Evolutionary conservation across 2,113 vertebrate genomes (phyloP).

Genomic region (Sylvicapra grimmia): DNA sequence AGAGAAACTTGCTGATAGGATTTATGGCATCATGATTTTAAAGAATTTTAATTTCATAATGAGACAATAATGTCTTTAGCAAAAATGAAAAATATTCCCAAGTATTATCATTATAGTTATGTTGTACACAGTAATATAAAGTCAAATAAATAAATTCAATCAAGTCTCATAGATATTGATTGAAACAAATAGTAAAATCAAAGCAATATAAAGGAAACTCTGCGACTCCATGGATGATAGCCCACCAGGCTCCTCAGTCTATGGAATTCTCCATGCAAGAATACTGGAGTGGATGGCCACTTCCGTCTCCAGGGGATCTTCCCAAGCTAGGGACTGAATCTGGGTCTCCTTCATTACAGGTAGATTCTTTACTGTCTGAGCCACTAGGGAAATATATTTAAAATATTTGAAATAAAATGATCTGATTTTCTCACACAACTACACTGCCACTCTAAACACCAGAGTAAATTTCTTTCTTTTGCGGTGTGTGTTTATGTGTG

Average conservation of each 20-base stretch:
- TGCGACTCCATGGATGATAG: background rate
- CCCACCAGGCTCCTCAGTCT: background rate
- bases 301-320: background rate
- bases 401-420: slow-evolving; percentile 2
- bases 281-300: background rate
- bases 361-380: background rate
- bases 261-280: background rate
- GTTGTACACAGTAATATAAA: background rate
- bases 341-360: background rate
- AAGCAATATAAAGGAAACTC: background rate
- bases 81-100: background rate
- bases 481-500: background rate
- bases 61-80: background rate
- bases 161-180: background rate
- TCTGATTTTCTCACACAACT: background rate
- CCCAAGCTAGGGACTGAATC: background rate
- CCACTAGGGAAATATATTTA: background rate
- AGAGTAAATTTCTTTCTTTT: background rate
- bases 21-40: background rate
- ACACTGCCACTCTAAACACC: background rate
- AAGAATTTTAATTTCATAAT: background rate
- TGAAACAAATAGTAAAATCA: background rate
- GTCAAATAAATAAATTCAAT: background rate
- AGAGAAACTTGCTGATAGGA: background rate
- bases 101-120: background rate